phyloP scores from a whole-genome alignment of 2,888 invertebrate species.

The Pasiphila rectangulata region DNA sequence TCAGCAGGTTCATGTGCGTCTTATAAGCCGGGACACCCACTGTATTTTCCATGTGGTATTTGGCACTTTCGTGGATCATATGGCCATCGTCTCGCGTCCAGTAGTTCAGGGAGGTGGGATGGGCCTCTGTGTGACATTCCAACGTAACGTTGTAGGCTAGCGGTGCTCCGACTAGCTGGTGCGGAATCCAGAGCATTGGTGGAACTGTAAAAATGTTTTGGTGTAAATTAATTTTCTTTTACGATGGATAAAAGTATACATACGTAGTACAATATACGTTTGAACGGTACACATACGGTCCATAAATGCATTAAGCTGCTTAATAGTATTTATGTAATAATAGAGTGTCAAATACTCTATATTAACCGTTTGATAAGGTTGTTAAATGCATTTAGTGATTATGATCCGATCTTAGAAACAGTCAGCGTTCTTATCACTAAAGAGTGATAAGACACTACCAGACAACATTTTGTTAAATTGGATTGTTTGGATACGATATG shows the following conservation, averaged over 20 bases:
- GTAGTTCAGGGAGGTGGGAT: slow-evolving; percentile 94
- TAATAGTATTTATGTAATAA: too few relatives aligned
- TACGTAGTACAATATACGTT: not conserved
- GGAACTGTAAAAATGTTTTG: slow-evolving; percentile 83
- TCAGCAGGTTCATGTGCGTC: slow-evolving; percentile 92
- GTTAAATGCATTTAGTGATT: too few relatives aligned
- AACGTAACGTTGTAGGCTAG: slow-evolving; percentile 90
- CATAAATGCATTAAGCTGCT: too few relatives aligned
- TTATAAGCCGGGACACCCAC: slow-evolving; percentile 88
- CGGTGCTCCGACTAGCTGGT: slow-evolving; percentile 93
- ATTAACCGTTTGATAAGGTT: too few relatives aligned
- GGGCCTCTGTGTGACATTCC: slow-evolving; percentile 94
- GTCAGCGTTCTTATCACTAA: too few relatives aligned
- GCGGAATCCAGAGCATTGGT: slow-evolving; percentile 95
- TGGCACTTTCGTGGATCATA: slow-evolving; percentile 92
- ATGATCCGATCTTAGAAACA: too few relatives aligned
- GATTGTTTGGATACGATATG: too few relatives aligned
- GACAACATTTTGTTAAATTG: too few relatives aligned
- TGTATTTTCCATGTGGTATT: slow-evolving; percentile 89
- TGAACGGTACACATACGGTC: not conserved
- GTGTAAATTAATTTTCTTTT: too few relatives aligned
- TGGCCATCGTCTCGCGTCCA: slow-evolving; percentile 93
- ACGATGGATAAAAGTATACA: too few relatives aligned
- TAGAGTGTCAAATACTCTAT: too few relatives aligned
- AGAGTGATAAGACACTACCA: too few relatives aligned